phyloP scores from a whole-genome alignment of 2,113 vertebrate species.

The Mustela nigripes region DNA sequence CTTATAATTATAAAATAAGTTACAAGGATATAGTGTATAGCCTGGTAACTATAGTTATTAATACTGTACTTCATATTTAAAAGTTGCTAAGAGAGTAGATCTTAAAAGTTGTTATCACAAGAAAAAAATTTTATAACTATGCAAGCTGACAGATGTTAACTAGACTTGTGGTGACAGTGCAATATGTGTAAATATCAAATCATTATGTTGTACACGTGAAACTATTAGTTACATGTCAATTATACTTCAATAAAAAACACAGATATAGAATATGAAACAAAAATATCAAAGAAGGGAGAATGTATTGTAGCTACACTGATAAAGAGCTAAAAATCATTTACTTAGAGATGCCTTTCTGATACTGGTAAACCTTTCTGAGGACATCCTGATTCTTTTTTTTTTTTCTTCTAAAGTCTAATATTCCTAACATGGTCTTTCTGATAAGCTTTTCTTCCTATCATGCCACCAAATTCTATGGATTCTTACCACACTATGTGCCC shows the following conservation, averaged over 20 bases:
- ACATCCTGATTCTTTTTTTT: too few relatives aligned
- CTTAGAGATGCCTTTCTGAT: not conserved
- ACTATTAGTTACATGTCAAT: not conserved
- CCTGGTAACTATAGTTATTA: not conserved
- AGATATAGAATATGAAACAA: constrained; percentile 2
- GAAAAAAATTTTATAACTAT: not conserved
- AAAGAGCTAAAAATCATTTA: constrained; percentile 53
- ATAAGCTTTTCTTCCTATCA: too few relatives aligned
- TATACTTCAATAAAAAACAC: not conserved
- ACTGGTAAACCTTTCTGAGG: not conserved
- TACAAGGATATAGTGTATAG: not conserved
- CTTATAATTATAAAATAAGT: not conserved
- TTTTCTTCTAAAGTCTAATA: too few relatives aligned
- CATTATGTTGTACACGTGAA: not conserved
- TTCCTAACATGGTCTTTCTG: too few relatives aligned
- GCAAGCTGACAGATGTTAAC: not conserved
- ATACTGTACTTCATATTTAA: not conserved
- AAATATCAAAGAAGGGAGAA: constrained; percentile 49
- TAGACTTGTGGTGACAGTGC: not conserved
- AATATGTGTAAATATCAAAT: not conserved
- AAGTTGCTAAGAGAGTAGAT: not conserved
- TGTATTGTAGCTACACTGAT: not conserved
- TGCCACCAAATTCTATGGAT: too few relatives aligned
- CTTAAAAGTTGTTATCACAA: not conserved
- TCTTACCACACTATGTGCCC: too few relatives aligned